Conservation (phyloP, 2,113 vertebrate genomes). For the Naja naja region DNA sequence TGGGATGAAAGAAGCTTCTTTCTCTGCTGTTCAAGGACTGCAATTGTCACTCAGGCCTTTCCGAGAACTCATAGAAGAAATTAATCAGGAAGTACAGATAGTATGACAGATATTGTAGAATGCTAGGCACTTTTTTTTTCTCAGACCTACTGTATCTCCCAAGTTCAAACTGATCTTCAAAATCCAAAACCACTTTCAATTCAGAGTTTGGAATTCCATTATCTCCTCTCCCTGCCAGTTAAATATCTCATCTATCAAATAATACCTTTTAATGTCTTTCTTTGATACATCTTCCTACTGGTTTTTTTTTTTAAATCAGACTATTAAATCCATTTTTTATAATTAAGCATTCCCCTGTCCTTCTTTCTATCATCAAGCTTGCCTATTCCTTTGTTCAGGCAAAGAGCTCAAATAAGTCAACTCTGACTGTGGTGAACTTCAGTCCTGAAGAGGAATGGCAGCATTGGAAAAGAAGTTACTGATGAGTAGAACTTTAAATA, state of each 20-base stretch:
- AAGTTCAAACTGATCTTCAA: neutral
- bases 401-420: neutral
- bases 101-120: neutral
- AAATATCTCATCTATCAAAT: neutral
- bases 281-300: neutral
- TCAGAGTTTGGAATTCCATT: neutral
- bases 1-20: constrained; percentile 12
- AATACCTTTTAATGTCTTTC: neutral
- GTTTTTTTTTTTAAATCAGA: neutral
- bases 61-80: neutral
- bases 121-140: neutral
- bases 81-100: neutral
- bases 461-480: neutral
- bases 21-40: neutral
- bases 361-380: neutral
- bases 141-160: neutral
- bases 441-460: neutral
- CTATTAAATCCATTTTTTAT: neutral
- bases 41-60: neutral
- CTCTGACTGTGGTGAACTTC: neutral
- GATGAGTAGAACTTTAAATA: neutral
- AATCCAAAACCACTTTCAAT: neutral
- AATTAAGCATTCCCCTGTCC: neutral
- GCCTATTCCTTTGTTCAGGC: neutral
- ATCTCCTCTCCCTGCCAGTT: neutral